phyloP scores from a whole-genome alignment of 2,797 vertebrate genomes.

The Rhynchonycteris naso region DNA sequence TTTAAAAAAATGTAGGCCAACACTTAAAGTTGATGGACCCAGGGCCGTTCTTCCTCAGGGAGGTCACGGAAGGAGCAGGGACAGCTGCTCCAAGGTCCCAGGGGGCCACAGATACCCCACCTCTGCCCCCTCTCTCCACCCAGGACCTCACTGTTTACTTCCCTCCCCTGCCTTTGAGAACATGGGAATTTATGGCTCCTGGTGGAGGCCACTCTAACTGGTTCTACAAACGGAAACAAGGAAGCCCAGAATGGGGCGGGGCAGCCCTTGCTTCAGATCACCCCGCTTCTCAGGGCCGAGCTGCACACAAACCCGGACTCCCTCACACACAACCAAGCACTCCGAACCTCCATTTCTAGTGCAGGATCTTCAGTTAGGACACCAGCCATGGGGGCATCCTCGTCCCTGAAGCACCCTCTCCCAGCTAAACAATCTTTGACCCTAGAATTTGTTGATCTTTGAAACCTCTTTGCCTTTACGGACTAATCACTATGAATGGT shows the following conservation, averaged over 20 bases:
- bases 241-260: not conserved
- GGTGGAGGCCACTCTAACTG: not conserved
- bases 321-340: not conserved
- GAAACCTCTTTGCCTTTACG: accelerated
- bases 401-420: not conserved
- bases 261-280: not conserved
- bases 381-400: not conserved
- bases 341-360: not conserved
- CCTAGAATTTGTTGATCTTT: not conserved
- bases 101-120: not conserved
- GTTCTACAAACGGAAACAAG: not conserved
- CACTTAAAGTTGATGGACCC: too few relatives aligned
- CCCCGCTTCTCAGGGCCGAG: not conserved
- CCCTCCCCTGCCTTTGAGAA: not conserved
- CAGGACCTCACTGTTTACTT: not conserved
- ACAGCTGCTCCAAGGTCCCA: not conserved
- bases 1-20: not conserved
- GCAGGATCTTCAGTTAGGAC: not conserved
- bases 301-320: accelerated
- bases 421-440: not conserved
- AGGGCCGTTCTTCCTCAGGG: accelerated
- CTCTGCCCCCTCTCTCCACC: not conserved
- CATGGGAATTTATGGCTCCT: not conserved
- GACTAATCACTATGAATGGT: not conserved
- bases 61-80: not conserved